Conservation (phyloP, 2,113 vertebrate genomes). For the Elephas maximus region DNA sequence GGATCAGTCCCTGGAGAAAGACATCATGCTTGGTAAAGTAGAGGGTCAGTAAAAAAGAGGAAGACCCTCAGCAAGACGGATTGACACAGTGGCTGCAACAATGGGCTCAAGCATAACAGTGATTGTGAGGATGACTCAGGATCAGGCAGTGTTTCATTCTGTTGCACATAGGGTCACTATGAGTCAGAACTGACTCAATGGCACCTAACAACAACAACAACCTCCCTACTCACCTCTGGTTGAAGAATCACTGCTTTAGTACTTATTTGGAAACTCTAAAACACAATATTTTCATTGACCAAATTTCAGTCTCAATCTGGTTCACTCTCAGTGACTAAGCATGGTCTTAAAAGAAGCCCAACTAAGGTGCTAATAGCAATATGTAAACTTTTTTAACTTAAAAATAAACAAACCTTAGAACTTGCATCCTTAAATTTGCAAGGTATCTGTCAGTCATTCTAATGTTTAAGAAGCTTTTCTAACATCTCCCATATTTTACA, state of each 20-base stretch:
- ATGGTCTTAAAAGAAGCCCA: background rate
- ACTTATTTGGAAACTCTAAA: background rate
- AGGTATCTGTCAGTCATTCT: conserved; percentile 39
- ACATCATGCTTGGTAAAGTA: no score
- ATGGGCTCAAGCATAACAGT: no score
- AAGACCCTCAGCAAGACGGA: no score
- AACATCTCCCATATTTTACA: background rate
- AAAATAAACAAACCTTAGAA: conserved; percentile 35
- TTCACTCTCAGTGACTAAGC: background rate
- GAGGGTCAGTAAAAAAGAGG: no score
- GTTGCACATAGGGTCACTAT: no score
- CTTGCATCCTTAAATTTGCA: background rate
- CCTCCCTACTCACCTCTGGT: background rate
- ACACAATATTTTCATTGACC: background rate
- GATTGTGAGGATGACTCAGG: no score
- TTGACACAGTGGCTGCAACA: no score
- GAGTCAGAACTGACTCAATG: no score
- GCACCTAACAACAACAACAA: no score
- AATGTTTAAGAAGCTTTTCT: background rate
- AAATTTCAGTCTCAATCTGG: background rate
- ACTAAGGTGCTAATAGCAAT: conserved; percentile 9
- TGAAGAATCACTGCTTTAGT: background rate
- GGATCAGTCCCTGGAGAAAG: no score
- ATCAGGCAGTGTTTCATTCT: no score
- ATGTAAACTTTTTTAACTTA: background rate